These are phyloP conservation scores for Hyles lineata DNA, from an alignment of 2,888 invertebrate genomes.

Conservation along the genomic window DNA sequence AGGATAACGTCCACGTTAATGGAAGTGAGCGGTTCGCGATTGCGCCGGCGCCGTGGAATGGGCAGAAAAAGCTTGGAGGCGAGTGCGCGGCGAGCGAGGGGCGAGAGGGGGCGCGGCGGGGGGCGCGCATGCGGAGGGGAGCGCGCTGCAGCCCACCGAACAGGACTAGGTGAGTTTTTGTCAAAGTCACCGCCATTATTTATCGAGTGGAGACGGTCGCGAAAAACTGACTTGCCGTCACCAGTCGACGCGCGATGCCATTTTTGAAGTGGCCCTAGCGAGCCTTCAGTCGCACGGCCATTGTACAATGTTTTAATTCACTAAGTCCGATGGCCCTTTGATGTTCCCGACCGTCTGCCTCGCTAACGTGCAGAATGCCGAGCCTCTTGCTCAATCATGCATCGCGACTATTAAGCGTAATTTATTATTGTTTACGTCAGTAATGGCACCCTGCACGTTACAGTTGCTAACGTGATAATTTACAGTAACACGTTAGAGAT, in stretches of 20 bases:
- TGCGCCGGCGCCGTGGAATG: constrained; percentile 79
- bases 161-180: constrained; percentile 85
- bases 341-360: constrained; percentile 75
- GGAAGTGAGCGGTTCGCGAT: constrained; percentile 75
- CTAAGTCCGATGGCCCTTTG: constrained; percentile 64
- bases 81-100: constrained; percentile 54
- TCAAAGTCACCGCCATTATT: constrained; percentile 84
- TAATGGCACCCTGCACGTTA: constrained; percentile 44
- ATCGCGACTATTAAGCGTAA: constrained; percentile 44
- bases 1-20: constrained; percentile 69
- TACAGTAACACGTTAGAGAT: constrained; percentile 37
- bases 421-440: constrained; percentile 37
- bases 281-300: constrained; percentile 70
- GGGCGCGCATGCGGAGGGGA: constrained; percentile 55
- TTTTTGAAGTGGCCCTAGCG: constrained; percentile 78
- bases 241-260: constrained; percentile 73
- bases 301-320: constrained; percentile 83
- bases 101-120: constrained; percentile 43
- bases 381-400: constrained; percentile 42
- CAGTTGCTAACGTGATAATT: constrained; percentile 39
- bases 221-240: constrained; percentile 82
- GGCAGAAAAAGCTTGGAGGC: constrained; percentile 73
- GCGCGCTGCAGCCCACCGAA: constrained; percentile 80
- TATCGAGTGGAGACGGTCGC: constrained; percentile 84
- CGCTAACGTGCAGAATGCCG: constrained; percentile 53